Base-by-base conservation (phyloP, 2,888 invertebrate genomes). In the Clitarchus hookeri region DNA sequence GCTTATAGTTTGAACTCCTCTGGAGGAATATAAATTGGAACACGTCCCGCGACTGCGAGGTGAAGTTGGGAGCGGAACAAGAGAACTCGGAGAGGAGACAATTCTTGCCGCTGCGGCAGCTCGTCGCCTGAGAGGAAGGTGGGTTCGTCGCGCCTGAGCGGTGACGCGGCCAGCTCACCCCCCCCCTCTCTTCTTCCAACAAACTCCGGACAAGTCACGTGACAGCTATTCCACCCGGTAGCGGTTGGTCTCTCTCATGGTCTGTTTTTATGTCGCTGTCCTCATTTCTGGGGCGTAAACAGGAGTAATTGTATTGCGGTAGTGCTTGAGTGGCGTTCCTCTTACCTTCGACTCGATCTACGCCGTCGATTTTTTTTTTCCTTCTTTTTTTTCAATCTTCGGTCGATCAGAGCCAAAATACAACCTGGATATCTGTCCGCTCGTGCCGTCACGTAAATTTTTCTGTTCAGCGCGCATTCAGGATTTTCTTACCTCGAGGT, bases 341-440 rank as follows among this genome's bases (percentile, higher is more conserved):
- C 16, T 65, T 65, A 65, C 65, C 65, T 65, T 65, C 65, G n/a
- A 65, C 23, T 65, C 65, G 23, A 23, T 11, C 65, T n/a, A 65
- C 65, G 65, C 48, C 48, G 65, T n/a, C n/a, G 23, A 8, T 0
- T 65, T n/a, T 65, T 65, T 65, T 65, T 65, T 65, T 65, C 1
- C 3, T 12, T 65, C 8, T 65, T 16, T 65, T 65, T 65, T n/a
- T 2, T 0, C 16, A 23, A 16, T n/a, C 65, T 65, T 65, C 65
- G 65, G 65, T 23, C 65, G 65, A 65, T 19, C 65, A 19, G 65
- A 65, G 3, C n/a, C 65, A 19, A 65, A 65, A 65, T n/a, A 65
- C 65, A 65, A 65, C 65, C 65, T n/a, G 65, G n/a, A 65, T 65
- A 65, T 65, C 65, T 65, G 65, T 65, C 65, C 19, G n/a, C 65